Evolutionary conservation across 2,113 vertebrate genomes (phyloP).

Genomic region (Pungitius pungitius): DNA sequence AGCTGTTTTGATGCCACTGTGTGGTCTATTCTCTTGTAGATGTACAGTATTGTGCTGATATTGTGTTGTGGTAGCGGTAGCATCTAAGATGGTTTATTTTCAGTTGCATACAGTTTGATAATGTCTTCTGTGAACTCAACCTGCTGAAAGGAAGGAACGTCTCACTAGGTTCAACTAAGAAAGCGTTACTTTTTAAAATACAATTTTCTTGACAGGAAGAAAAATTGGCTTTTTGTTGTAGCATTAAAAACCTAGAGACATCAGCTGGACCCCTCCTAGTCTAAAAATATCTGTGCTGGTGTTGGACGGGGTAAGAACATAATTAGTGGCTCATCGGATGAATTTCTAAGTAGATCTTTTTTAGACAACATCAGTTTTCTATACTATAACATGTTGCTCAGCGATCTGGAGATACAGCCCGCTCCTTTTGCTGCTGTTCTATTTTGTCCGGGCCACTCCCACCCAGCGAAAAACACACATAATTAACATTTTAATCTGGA

Average conservation of each 20-base stretch:
- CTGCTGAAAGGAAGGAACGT: neutral
- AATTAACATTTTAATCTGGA: slow-evolving; percentile 45
- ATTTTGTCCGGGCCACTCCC: neutral
- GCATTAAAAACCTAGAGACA: neutral
- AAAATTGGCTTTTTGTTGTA: neutral
- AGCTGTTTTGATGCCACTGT: neutral
- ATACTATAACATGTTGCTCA: neutral
- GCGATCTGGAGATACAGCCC: neutral
- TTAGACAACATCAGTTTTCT: slow-evolving; percentile 11
- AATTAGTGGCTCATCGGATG: slow-evolving; percentile 22
- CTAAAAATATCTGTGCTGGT: slow-evolving; percentile 1
- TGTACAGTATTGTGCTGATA: neutral
- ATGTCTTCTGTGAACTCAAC: neutral
- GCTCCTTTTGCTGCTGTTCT: neutral
- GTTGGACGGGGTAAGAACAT: neutral
- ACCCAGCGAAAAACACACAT: slow-evolving; percentile 17
- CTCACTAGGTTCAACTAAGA: neutral
- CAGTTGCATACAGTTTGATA: neutral
- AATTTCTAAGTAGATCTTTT: slow-evolving; percentile 3
- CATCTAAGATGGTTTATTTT: neutral
- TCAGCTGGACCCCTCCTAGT: neutral
- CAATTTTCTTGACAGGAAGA: neutral
- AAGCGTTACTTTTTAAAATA: neutral
- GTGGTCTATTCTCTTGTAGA: neutral
- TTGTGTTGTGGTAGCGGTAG: neutral